Evolutionary conservation across 2,113 vertebrate genomes (phyloP), one percentile per base, ranked within the genome.

Genomic region (Proteles cristata): DNA sequence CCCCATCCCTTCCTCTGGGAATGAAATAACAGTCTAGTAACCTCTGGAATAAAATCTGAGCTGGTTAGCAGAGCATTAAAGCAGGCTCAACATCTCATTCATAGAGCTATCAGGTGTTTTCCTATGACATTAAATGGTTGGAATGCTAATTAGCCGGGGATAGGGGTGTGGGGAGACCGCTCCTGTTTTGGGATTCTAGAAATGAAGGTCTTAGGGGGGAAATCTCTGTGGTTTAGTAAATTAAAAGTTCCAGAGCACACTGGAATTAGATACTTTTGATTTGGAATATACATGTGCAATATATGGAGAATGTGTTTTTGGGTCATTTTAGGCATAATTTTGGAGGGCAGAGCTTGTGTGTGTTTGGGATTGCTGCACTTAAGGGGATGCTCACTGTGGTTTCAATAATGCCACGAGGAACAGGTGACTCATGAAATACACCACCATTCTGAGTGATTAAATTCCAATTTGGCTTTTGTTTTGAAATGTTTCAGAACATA

Each of bases 381-480:
- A 8, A 86, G 28, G 19, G 71, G 76, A 69, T n/a, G 23, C 9
- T 35, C 43, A 33, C 68, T 48, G 66, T 8, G 12, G 53, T 50
- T 94, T 92, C 76, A 35, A 28, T 55, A 28, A 69, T 4, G 69
- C n/a, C 7, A 7, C 0, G 21, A 69, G 35, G 45, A 89, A 31
- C 14, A 55, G 43, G 55, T 16, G 45, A 84, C 28, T 16, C 15
- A 9, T 3, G 17, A 55, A 15, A 86, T 61, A 82, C 2, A 6
- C 55, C 6, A 15, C 4, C 21, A 2, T 55, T 50, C 28, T 79
- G 65, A 58, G 50, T 10, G 25, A 65, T 79, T 71, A 55, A 77
- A 77, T 82, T 95, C 21, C 66, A 73, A 7, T 71, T 65, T 94
- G 76, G 43, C 61, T 77, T 87, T 81, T 94, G 14, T 82, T 93